phyloP scores from a whole-genome alignment of 2,888 invertebrate genomes.

The Seira musarum region DNA sequence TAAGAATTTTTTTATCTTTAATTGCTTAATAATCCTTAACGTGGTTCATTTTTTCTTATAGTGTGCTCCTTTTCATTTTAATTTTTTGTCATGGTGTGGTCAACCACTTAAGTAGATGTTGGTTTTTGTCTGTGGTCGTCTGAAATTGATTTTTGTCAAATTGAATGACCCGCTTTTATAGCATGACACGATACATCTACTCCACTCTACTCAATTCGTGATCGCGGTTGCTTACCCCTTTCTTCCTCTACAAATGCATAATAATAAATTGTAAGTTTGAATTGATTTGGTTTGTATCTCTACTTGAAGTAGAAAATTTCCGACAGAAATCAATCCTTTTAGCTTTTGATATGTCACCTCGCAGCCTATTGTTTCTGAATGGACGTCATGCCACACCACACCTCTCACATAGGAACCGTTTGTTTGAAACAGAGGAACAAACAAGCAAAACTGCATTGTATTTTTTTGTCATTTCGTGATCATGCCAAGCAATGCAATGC shows the following conservation, averaged over 20 bases:
- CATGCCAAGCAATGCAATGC: no score
- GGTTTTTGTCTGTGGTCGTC: no score
- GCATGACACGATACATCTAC: no score
- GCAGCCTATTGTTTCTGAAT: slow-evolving; percentile 42
- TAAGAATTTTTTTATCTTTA: no score
- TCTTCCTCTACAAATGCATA: background rate
- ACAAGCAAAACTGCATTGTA: no score
- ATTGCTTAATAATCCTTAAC: no score
- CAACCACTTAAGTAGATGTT: no score
- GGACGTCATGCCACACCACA: slow-evolving; percentile 18
- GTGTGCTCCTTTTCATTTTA: no score
- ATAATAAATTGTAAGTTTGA: background rate
- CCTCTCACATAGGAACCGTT: background rate
- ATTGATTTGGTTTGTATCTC: slow-evolving; percentile 12
- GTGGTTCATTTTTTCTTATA: no score
- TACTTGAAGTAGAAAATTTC: slow-evolving; percentile 53
- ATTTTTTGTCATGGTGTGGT: no score
- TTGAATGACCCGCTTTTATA: background rate
- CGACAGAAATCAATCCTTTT: slow-evolving; percentile 50
- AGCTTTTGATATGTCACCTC: slow-evolving; percentile 42
- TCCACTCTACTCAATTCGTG: no score
- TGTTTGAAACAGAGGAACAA: background rate
- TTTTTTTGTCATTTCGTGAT: background rate
- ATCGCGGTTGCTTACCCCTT: no score
- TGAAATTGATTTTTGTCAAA: background rate